Evolutionary conservation across 2,113 vertebrate species (phyloP).

Genomic region (chimpanzee (Pan troglodytes)): DNA sequence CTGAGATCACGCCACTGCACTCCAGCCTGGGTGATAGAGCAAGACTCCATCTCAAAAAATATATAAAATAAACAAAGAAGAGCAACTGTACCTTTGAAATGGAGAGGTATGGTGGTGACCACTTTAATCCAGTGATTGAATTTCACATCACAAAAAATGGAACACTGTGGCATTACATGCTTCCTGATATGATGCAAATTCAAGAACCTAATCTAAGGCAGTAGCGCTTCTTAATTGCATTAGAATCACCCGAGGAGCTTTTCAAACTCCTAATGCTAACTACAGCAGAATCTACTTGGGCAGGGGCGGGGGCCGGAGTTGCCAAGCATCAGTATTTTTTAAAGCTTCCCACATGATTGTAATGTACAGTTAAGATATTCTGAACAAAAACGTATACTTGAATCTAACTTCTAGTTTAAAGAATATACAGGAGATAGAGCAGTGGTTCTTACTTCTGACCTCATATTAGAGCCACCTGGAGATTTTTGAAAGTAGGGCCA

Average conservation of each 20-base stretch:
- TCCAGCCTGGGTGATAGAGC: too few species aligned
- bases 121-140: not conserved
- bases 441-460: not conserved
- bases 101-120: not conserved
- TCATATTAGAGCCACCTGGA: not conserved
- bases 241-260: not conserved
- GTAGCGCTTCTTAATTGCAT: not conserved
- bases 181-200: not conserved
- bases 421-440: not conserved
- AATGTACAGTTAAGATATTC: not conserved
- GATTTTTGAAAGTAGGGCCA: not conserved
- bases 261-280: not conserved
- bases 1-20: too few species aligned
- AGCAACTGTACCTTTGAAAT: not conserved
- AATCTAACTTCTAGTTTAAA: not conserved
- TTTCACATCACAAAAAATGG: not conserved
- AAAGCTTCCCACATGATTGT: not conserved
- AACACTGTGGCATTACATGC: not conserved
- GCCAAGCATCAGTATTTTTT: not conserved
- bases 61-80: not conserved
- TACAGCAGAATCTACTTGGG: not conserved
- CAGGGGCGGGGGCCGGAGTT: not conserved
- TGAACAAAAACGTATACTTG: not conserved
- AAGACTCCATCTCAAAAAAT: too few species aligned
- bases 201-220: not conserved